These are phyloP conservation scores for Sphecodes monilicornis DNA, from an alignment of 2,888 invertebrate genomes.

Conservation along the genomic window DNA sequence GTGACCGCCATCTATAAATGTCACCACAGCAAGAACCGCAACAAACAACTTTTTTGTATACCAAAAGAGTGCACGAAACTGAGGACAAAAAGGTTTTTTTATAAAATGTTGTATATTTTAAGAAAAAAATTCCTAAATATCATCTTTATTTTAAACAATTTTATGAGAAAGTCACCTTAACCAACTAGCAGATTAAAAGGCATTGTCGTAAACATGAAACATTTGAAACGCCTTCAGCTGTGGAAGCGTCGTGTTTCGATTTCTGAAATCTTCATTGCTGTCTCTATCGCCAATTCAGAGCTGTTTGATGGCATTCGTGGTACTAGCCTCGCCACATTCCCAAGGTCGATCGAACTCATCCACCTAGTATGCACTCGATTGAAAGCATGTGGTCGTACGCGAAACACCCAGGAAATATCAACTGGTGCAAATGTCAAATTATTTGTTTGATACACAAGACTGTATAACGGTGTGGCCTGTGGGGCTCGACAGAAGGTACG, in stretches of 20 bases:
- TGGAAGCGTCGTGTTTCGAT: not conserved
- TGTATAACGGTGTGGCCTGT: not conserved
- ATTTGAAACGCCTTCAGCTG: not conserved
- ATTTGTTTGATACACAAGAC: conserved; percentile 28
- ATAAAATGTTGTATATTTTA: too few species aligned
- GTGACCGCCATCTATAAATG: too few species aligned
- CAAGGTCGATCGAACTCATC: not conserved
- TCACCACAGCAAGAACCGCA: too few species aligned
- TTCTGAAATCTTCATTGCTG: not conserved
- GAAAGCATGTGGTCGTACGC: not conserved
- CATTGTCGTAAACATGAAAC: not conserved
- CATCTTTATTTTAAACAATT: too few species aligned
- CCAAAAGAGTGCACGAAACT: too few species aligned
- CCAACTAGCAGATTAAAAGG: not conserved
- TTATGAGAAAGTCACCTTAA: too few species aligned
- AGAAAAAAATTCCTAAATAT: too few species aligned
- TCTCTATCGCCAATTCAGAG: not conserved
- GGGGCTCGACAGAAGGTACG: conserved; percentile 2
- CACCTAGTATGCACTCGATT: not conserved
- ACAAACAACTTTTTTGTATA: too few species aligned
- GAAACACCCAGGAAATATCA: conserved; percentile 9
- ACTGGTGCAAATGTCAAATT: conserved; percentile 22
- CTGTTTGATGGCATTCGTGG: not conserved
- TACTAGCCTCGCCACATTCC: not conserved
- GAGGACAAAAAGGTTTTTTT: too few species aligned